Evolutionary conservation across 2,888 invertebrate species (phyloP).

Genomic region (Mesorhabditis sp.): DNA sequence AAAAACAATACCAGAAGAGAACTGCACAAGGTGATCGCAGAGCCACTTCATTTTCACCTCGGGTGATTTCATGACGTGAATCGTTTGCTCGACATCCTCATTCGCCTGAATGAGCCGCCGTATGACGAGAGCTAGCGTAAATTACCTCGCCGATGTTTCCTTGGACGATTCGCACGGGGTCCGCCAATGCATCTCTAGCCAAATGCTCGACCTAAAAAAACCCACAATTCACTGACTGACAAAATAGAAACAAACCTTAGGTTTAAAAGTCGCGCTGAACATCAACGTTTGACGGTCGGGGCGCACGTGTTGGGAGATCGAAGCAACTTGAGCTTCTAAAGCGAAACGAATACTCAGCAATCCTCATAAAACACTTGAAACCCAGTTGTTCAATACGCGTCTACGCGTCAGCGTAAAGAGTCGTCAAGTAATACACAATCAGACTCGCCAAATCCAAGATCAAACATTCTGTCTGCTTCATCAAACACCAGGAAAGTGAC

Average conservation of each 20-base stretch:
- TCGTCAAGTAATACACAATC: slow-evolving; percentile 69
- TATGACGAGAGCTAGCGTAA: not conserved
- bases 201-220: slow-evolving; percentile 70
- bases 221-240: not conserved
- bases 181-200: slow-evolving; percentile 85
- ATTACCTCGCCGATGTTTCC: slow-evolving; percentile 60
- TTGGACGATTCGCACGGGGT: slow-evolving; percentile 91
- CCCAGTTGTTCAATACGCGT: slow-evolving; percentile 71
- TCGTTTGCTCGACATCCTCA: slow-evolving; percentile 85
- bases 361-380: slow-evolving; percentile 96
- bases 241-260: slow-evolving; percentile 56
- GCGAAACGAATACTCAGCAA: slow-evolving; percentile 97
- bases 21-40: slow-evolving; percentile 77
- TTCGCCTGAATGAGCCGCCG: slow-evolving; percentile 68
- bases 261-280: slow-evolving; percentile 95
- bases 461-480: slow-evolving; percentile 99
- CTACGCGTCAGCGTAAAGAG: not conserved
- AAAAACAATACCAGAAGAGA: slow-evolving; percentile 68
- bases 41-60: slow-evolving; percentile 90
- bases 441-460: slow-evolving; percentile 95
- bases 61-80: slow-evolving; percentile 72
- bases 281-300: slow-evolving; percentile 89
- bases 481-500: slow-evolving; percentile 94
- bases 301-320: slow-evolving; percentile 91
- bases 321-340: slow-evolving; percentile 83